Evolutionary conservation across 2,113 vertebrate species (phyloP), one percentile per base, ranked within the genome.

Genomic region (Psittacula cyanocephala): DNA sequence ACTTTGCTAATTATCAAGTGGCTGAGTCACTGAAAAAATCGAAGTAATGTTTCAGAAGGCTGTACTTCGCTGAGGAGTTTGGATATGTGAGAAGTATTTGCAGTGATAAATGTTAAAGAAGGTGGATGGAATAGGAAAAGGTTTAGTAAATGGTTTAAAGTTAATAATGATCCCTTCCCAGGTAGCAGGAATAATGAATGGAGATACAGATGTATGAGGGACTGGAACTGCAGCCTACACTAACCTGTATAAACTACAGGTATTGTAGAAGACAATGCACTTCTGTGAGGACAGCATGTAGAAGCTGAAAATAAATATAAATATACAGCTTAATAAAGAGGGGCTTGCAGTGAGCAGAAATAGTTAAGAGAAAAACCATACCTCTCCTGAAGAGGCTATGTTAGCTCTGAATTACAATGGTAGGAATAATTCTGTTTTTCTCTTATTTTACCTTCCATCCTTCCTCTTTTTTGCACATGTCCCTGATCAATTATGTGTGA

Each of bases 1-100:
- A 82, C 80, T 88, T 80, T 65, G 46, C 53, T 97, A 96, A 95
- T 95, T 97, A 89, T 93, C 37, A 74, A 89, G 81, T 83, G 53
- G 27, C 68, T 91, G 91, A 94, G 67, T 83, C 68, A 67, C 76
- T 86, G 75, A 78, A 81, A 70, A 91, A 95, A 75, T 70, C 53
- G 65, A 89, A 92, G 37, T 43, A 85, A 64, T 59, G 63, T 70
- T 91, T 96, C 78, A 52, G 28, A 77, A 7, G 20, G 46, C 67
- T 62, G 15, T 28, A 47, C 7, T 84, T 83, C 4, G 4, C 17
- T 77, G 46, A 72, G 41, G 47, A 39, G 13, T 86, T 86, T 89
- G 50, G 53, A 46, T 35, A 17, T 47, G 15, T 79, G 50, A 84
- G 15, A 44, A 93, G 13, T 25, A 23, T 84, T 81, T 93, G 52